A percentile compares a stretch with the other conserved stretches of the same genome.
Conservation (phyloP, 2,797 vertebrate genomes). For the Megaceryle alcyon region DNA sequence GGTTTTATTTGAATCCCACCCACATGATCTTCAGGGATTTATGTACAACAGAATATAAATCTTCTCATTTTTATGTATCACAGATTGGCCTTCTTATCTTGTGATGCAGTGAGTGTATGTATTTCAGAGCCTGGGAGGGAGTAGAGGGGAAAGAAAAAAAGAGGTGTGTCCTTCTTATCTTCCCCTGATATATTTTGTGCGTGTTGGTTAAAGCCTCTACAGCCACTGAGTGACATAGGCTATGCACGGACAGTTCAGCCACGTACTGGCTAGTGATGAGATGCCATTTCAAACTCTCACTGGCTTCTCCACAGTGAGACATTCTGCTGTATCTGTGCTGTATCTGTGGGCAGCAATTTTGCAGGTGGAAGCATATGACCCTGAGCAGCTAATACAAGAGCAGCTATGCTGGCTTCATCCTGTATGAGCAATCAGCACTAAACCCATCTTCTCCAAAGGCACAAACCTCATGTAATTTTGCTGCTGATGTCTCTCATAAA, state of each 20-base stretch:
- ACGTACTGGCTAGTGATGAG: accelerated
- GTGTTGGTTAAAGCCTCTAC: not conserved
- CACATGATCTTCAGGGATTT: conserved; percentile 30
- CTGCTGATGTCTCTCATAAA: not conserved
- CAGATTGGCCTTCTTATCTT: not conserved
- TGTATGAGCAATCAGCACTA: not conserved
- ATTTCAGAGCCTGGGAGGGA: not conserved
- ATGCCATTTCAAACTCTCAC: not conserved
- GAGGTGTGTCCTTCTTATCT: not conserved
- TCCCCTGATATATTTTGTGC: not conserved
- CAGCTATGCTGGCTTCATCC: not conserved
- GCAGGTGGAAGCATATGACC: not conserved
- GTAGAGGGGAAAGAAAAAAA: not conserved
- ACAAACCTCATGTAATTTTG: not conserved
- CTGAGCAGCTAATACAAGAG: not conserved
- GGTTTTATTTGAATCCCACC: conserved; percentile 45
- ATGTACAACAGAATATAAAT: not conserved
- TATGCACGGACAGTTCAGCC: not conserved
- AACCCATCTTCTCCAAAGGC: conserved; percentile 11
- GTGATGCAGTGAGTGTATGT: not conserved
- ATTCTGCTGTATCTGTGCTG: not conserved
- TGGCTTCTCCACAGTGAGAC: not conserved
- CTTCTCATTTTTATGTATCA: not conserved
- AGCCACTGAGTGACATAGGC: not conserved
- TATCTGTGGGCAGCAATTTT: not conserved